phyloP scores from a whole-genome alignment of 2,113 vertebrate species.

The Cololabis saira region DNA sequence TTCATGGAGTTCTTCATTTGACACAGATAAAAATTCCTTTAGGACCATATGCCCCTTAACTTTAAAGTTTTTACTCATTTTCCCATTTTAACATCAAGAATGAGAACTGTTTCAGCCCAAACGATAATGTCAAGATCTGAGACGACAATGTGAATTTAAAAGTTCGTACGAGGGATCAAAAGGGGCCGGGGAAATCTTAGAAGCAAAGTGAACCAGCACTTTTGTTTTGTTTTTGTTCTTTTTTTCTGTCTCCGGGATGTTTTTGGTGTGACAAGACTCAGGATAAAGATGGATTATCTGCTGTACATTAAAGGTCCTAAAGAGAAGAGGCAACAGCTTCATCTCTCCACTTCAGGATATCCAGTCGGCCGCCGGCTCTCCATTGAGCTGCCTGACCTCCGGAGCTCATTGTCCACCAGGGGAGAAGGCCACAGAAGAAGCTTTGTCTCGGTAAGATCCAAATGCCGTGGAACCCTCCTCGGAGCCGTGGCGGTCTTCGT shows the following conservation, averaged over 20 bases:
- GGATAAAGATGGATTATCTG: constrained; percentile 72
- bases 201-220: constrained; percentile 97
- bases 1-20: constrained; percentile 9
- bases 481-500: constrained; percentile 60
- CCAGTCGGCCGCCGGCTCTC: constrained; percentile 70
- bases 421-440: constrained; percentile 18
- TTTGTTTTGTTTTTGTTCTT: constrained; percentile 67
- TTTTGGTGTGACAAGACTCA: constrained; percentile 63
- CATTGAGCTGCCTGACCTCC: constrained; percentile 59
- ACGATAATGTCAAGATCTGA: neutral
- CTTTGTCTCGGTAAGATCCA: constrained; percentile 16
- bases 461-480: constrained; percentile 36
- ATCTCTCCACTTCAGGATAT: constrained; percentile 83
- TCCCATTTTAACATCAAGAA: too few species aligned
- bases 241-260: constrained; percentile 41
- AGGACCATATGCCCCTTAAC: neutral
- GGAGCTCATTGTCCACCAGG: constrained; percentile 2
- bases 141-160: neutral
- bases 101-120: neutral
- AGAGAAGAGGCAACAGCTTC: constrained; percentile 58
- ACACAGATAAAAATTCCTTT: constrained; percentile 16
- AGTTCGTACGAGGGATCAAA: constrained; percentile 14
- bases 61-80: neutral
- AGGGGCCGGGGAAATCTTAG: constrained; percentile 49
- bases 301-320: constrained; percentile 60